Conservation (phyloP, 2,113 vertebrate species). For the Cynopterus brachyotis region DNA sequence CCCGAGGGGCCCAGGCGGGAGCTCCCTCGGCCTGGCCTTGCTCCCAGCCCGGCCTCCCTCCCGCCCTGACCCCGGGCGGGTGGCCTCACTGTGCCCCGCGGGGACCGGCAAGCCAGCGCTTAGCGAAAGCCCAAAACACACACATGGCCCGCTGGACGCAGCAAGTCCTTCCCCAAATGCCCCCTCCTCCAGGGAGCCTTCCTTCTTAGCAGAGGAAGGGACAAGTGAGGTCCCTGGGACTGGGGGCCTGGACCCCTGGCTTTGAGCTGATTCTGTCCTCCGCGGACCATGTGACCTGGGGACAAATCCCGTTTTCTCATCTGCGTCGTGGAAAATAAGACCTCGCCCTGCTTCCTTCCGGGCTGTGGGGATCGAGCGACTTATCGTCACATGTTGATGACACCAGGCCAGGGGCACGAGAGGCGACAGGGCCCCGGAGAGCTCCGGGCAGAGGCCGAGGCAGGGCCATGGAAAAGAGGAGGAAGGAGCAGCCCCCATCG, state of each 20-base stretch:
- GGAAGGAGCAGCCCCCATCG: background rate
- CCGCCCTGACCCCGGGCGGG: accelerated
- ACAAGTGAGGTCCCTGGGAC: background rate
- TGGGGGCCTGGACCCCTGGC: background rate
- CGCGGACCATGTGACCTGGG: background rate
- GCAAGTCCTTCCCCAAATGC: background rate
- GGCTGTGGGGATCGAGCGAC: background rate
- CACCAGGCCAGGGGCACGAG: background rate
- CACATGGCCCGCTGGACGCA: accelerated
- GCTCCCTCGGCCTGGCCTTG: too few species aligned
- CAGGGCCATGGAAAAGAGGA: background rate
- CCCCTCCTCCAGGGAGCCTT: background rate
- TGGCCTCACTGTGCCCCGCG: background rate
- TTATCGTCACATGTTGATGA: background rate
- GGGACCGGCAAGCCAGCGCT: background rate
- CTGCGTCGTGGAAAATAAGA: background rate
- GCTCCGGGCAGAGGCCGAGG: background rate
- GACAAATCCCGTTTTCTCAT: background rate
- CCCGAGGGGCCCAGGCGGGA: accelerated
- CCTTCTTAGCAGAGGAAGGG: background rate
- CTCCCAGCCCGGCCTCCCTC: background rate
- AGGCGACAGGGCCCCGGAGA: background rate
- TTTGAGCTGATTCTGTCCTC: background rate
- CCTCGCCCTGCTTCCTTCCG: background rate
- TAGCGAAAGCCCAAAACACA: background rate